Percentiles rank a stretch among this genome's conserved stretches.
Evolutionary conservation across 2,113 vertebrate genomes (phyloP).

Genomic region (Eptesicus fuscus): DNA sequence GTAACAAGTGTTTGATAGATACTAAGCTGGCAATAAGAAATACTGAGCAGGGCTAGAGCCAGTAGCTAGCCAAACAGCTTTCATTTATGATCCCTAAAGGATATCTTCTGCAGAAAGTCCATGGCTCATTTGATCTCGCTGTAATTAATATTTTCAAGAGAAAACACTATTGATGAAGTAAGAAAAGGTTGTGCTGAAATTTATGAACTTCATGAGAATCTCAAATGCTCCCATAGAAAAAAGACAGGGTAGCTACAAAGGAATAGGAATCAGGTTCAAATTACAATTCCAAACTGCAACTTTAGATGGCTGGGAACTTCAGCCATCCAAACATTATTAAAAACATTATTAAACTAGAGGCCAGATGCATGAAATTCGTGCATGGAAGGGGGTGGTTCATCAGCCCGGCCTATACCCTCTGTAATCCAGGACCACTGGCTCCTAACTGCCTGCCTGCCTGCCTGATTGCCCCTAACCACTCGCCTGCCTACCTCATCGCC

Average conservation of each 20-base stretch:
- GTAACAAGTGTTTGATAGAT: not conserved
- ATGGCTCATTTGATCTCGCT: not conserved
- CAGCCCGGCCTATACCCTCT: too few species aligned
- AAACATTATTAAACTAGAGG: too few species aligned
- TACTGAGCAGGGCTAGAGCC: not conserved
- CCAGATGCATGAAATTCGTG: too few species aligned
- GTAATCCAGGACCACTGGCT: too few species aligned
- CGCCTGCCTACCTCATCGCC: too few species aligned
- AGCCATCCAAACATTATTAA: too few species aligned
- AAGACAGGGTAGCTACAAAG: not conserved
- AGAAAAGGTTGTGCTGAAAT: not conserved
- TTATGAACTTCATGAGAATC: constrained; percentile 2
- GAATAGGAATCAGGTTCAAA: not conserved
- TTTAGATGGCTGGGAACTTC: not conserved
- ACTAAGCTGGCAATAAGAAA: not conserved
- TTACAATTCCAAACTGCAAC: not conserved
- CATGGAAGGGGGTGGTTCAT: too few species aligned
- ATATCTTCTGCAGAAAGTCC: not conserved
- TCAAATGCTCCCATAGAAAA: not conserved
- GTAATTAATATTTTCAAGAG: not conserved
- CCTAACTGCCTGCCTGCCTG: too few species aligned
- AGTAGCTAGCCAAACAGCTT: not conserved
- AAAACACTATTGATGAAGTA: not conserved
- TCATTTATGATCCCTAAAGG: not conserved
- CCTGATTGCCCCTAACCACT: too few species aligned